Conservation (phyloP, 1,140 invertebrate genomes). For the Magallana gigas region DNA sequence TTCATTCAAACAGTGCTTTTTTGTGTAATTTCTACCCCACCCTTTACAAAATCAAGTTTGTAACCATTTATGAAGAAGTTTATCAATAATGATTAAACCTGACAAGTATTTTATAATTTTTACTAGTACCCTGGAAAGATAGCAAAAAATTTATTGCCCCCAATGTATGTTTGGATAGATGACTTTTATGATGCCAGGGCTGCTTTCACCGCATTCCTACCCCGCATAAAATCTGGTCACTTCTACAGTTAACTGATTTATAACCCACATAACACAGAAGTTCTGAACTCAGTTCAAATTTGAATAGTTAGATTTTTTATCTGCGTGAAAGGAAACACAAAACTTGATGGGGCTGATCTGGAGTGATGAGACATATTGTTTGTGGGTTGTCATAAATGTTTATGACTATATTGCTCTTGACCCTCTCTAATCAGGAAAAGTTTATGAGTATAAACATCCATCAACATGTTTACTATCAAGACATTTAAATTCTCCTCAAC, state of each 20-base stretch:
- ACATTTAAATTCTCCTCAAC: no score
- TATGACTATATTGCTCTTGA: background rate
- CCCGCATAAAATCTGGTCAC: background rate
- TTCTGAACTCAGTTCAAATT: background rate
- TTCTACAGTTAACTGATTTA: background rate
- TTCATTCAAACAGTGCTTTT: no score
- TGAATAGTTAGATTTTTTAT: background rate
- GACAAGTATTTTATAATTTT: background rate
- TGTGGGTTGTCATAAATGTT: background rate
- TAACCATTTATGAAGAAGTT: no score
- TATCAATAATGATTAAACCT: no score
- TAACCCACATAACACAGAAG: background rate
- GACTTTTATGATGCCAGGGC: background rate
- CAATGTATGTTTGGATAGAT: background rate
- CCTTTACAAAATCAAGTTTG: no score
- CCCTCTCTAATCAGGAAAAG: background rate
- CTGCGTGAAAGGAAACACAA: background rate
- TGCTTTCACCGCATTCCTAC: background rate
- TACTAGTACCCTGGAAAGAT: background rate
- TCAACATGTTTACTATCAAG: background rate
- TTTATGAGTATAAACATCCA: background rate
- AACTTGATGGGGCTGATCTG: background rate
- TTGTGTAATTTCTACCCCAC: no score
- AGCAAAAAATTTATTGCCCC: background rate
- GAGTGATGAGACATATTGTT: background rate